phyloP scores from a whole-genome alignment of 2,888 invertebrate species.

The Drosophila borealis region DNA sequence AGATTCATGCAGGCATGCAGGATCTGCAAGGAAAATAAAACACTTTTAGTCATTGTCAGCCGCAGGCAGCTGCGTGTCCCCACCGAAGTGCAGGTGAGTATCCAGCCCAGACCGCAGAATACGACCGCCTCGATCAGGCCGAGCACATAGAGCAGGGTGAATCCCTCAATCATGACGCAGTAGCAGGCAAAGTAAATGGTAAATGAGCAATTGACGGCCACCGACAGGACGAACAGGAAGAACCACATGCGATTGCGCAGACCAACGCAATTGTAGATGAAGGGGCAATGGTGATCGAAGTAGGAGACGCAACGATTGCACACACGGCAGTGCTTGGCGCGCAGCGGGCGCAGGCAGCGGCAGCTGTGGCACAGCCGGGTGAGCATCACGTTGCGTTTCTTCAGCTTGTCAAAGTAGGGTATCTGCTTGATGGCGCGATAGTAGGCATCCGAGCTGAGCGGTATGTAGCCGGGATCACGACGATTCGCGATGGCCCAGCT shows the following conservation, averaged over 20 bases:
- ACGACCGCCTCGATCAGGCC: conserved; percentile 93
- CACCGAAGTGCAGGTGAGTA: conserved; percentile 94
- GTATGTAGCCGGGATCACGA: conserved; percentile 95
- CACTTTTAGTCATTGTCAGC: not conserved
- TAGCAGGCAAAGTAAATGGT: conserved; percentile 95
- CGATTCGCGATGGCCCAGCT: conserved; percentile 96
- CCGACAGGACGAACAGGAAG: conserved; percentile 94
- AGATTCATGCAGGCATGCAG: conserved; percentile 96
- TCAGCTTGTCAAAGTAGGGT: conserved; percentile 96
- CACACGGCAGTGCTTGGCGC: conserved; percentile 96
- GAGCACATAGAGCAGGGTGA: conserved; percentile 93
- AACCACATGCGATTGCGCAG: conserved; percentile 97
- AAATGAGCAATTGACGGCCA: conserved; percentile 94
- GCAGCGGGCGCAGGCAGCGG: conserved; percentile 92
- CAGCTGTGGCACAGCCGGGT: conserved; percentile 96
- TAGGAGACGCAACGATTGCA: conserved; percentile 95
- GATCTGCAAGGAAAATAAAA: conserved; percentile 86
- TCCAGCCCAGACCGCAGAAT: conserved; percentile 94
- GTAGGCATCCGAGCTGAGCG: conserved; percentile 95
- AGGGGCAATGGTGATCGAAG: conserved; percentile 98
- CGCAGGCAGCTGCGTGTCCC: conserved; percentile 80
- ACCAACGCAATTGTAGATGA: conserved; percentile 97
- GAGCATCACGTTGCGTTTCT: conserved; percentile 92
- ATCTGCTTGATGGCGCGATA: conserved; percentile 96
- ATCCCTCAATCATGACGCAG: conserved; percentile 93